Evolutionary conservation across 2,113 vertebrate genomes (phyloP), one percentile per base, ranked within the genome.

Genomic region (Nesoenas mayeri): DNA sequence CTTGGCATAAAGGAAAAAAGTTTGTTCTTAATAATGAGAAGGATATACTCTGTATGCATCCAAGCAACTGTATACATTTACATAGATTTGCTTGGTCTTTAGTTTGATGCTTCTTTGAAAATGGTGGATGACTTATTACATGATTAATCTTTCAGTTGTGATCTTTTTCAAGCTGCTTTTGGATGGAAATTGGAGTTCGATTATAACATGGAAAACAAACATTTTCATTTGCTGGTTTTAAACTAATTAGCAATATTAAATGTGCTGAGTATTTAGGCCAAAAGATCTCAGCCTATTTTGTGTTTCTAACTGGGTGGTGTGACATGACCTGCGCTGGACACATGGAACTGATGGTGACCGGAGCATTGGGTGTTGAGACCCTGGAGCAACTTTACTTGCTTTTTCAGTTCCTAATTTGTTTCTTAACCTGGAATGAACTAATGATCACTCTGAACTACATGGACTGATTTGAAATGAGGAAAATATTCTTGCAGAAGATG

Each of bases 131-230:
- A 69, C 66, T 95, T 94, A 51, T 26, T 85, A 73, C 22, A 9
- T 64, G 66, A 88, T 95, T 92, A 79, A 82, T 94, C 80, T 78
- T 92, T 89, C 57, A 53, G 40, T 65, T 97, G 84, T 75, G 44
- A 73, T 85, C 62, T 79, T 79, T 79, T 84, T 58, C 91, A 54
- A n/a, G 73, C 74, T 77, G 70, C 84, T 91, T 87, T 92, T 72
- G 66, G 58, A 31, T 89, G 50, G 77, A 81, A 94, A 79, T 61
- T 14, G 6, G 73, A 79, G 28, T 72, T 88, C 40, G 56, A 20
- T 65, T 56, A 10, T 89, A 90, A 79, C 56, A 22, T 5, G 40
- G 82, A 72, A 91, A 94, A 40, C 60, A 92, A 80, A 87, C 20
- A 4, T 80, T 88, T 85, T 85, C 18, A 54, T 53, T 92, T 86